A percentile compares a stretch with the other conserved stretches of the same genome.
phyloP scores from a whole-genome alignment of 1,140 invertebrate genomes.

The Meloidogyne exigua region DNA sequence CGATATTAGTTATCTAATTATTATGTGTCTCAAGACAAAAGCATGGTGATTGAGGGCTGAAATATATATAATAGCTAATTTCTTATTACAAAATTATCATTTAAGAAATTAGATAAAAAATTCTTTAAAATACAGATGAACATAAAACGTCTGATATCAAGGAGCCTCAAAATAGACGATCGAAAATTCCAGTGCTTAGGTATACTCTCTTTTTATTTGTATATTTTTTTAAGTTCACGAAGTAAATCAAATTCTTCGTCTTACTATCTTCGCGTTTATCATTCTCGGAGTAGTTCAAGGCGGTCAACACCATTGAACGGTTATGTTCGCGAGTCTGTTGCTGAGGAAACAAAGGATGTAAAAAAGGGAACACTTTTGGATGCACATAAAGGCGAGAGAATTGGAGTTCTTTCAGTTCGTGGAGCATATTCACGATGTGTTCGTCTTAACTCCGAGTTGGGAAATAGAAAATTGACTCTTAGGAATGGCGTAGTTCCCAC shows the following conservation, averaged over 20 bases:
- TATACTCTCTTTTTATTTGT: not conserved
- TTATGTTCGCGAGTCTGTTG: not conserved
- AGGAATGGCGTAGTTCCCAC: slow-evolving; percentile 41
- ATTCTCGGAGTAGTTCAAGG: not conserved
- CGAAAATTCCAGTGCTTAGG: not conserved
- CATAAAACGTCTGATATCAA: not conserved
- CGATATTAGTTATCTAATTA: not conserved
- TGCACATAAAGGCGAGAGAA: slow-evolving; percentile 43
- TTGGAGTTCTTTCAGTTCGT: slow-evolving; percentile 45
- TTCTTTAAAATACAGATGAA: not conserved
- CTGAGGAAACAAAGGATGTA: not conserved
- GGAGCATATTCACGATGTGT: slow-evolving; percentile 46
- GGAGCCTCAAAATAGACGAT: not conserved
- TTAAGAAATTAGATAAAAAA: no score
- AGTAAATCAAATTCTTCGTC: not conserved
- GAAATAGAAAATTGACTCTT: slow-evolving; percentile 2
- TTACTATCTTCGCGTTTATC: not conserved
- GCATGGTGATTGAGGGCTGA: no score
- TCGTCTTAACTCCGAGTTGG: slow-evolving; percentile 18
- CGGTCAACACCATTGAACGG: not conserved
- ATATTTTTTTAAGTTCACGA: not conserved
- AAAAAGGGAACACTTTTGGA: slow-evolving; percentile 32
- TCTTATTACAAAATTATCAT: no score
- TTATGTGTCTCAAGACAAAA: no score
- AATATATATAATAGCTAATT: no score